These are phyloP conservation scores for Lophius piscatorius DNA, from an alignment of 2,113 vertebrate species.

Conservation along the genomic window DNA sequence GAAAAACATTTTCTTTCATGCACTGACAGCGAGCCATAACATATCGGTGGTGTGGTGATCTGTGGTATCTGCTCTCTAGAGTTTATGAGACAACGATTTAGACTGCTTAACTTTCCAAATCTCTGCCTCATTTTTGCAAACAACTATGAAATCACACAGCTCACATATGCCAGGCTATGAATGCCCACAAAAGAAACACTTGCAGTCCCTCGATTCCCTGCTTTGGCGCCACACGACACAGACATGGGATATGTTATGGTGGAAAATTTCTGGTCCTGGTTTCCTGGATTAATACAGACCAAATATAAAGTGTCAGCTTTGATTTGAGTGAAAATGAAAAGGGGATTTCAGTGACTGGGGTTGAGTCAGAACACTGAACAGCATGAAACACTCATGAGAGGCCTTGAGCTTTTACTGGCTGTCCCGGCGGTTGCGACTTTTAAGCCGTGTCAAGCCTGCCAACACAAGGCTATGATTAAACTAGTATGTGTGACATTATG, in stretches of 20 bases:
- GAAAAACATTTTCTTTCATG: conserved; percentile 16
- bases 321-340: conserved; percentile 53
- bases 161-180: conserved; percentile 12
- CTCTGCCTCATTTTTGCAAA: conserved; percentile 41
- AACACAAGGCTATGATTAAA: conserved; percentile 47
- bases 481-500: conserved; percentile 7
- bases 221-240: conserved; percentile 42
- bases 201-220: conserved; percentile 48
- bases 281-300: conserved; percentile 60
- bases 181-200: conserved; percentile 37
- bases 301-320: conserved; percentile 61
- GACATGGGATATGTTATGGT: conserved; percentile 44
- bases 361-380: conserved; percentile 35
- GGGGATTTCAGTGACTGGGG: conserved; percentile 16
- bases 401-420: conserved; percentile 34
- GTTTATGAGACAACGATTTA: too few relatives aligned
- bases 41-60: too few relatives aligned
- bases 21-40: too few relatives aligned
- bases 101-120: too few relatives aligned
- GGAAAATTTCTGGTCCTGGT: conserved; percentile 55
- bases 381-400: conserved; percentile 32
- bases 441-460: conserved; percentile 13
- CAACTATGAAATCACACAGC: conserved; percentile 45
- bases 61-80: too few relatives aligned
- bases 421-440: conserved; percentile 14